phyloP scores from a whole-genome alignment of 2,888 invertebrate species.

The Sympetrum striolatum region DNA sequence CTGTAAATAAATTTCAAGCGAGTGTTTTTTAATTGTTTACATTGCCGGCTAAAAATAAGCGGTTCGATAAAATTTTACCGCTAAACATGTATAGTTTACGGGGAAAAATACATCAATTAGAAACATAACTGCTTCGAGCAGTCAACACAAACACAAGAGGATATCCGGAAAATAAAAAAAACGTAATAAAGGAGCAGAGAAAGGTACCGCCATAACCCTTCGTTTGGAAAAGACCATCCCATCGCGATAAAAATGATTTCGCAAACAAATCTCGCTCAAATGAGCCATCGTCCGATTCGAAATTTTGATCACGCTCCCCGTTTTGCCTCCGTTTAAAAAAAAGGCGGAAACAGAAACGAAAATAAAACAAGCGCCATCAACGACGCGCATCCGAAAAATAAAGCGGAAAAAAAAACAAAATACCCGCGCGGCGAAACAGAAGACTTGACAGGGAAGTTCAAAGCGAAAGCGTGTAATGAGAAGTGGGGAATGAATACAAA shows the following conservation, averaged over 20 bases:
- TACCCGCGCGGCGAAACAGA: not conserved
- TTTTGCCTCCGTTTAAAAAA: not conserved
- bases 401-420: not conserved
- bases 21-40: no score
- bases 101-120: no score
- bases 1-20: no score
- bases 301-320: slow-evolving; percentile 29
- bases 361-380: not conserved
- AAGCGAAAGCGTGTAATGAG: slow-evolving; percentile 26
- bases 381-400: not conserved
- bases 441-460: slow-evolving; percentile 33
- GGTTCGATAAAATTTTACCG: no score
- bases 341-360: not conserved
- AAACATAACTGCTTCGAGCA: no score
- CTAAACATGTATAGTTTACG: no score
- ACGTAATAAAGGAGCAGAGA: no score
- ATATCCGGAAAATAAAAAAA: no score
- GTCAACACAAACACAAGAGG: no score
- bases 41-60: no score
- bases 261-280: slow-evolving; percentile 19
- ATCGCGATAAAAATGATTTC: not conserved
- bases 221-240: not conserved
- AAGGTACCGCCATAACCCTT: not conserved
- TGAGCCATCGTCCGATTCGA: slow-evolving; percentile 5
- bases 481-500: not conserved